Evolutionary conservation across 2,888 invertebrate genomes (phyloP).

Genomic region (Lithosia quadra): DNA sequence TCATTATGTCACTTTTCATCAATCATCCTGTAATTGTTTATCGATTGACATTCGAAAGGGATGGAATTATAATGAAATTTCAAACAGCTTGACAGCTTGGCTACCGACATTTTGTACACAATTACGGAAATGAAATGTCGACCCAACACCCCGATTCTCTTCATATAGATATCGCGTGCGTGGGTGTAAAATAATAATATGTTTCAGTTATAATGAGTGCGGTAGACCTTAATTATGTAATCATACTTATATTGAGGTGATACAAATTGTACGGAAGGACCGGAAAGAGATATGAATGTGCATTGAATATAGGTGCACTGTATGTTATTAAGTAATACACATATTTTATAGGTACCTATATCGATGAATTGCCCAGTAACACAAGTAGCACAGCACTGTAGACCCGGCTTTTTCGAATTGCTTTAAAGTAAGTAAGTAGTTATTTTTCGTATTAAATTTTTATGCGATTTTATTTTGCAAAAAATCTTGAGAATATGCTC

Average conservation of each 20-base stretch:
- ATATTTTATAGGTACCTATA: not conserved
- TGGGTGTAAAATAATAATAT: constrained; percentile 16
- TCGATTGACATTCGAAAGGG: constrained; percentile 12
- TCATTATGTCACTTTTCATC: constrained; percentile 24
- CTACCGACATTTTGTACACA: constrained; percentile 5
- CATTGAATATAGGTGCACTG: not conserved
- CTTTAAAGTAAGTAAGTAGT: not conserved
- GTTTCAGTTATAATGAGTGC: constrained; percentile 10
- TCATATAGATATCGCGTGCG: constrained; percentile 10
- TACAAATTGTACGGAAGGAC: not conserved
- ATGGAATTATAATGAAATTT: not conserved
- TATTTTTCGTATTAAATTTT: not conserved
- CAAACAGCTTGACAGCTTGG: constrained; percentile 1
- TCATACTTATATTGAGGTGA: constrained; percentile 2
- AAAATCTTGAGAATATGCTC: not conserved
- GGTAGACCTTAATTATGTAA: constrained; percentile 8
- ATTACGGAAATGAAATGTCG: constrained; percentile 21
- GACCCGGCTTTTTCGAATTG: not conserved
- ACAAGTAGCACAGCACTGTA: not conserved
- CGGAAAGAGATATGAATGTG: not conserved
- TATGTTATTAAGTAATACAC: not conserved
- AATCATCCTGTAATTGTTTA: constrained; percentile 24
- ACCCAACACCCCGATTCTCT: constrained; percentile 12
- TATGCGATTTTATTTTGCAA: not conserved
- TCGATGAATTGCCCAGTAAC: not conserved